Evolutionary conservation across 1,140 invertebrate genomes (phyloP).

Genomic region (Muscidifurax raptorellus): DNA sequence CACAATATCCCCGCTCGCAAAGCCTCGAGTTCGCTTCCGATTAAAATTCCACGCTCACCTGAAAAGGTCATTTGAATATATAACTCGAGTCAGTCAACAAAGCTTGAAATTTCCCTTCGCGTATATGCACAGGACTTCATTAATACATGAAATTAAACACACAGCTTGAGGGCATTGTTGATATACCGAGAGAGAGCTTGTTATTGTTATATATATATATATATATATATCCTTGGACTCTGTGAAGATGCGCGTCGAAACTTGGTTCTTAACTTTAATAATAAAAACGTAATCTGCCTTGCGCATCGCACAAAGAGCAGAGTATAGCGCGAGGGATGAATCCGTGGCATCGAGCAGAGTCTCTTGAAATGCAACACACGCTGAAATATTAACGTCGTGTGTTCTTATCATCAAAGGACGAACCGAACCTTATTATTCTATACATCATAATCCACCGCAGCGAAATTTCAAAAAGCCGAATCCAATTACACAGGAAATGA

Average conservation of each 20-base stretch:
- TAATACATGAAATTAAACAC: neutral
- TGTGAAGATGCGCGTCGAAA: neutral
- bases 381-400: neutral
- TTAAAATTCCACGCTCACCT: neutral
- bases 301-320: no score
- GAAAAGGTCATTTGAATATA: neutral
- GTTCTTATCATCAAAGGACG: neutral
- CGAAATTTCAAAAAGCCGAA: neutral
- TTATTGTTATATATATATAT: no score
- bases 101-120: neutral
- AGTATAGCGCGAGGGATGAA: no score
- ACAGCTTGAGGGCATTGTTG: neutral
- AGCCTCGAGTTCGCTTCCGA: neutral
- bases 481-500: neutral
- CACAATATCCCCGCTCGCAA: no score
- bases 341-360: no score
- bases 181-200: neutral
- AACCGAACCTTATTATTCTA: no score
- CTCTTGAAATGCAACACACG: neutral
- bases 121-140: neutral
- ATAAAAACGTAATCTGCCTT: neutral
- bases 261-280: neutral
- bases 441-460: no score
- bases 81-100: neutral
- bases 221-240: neutral